Evolutionary conservation across 2,113 vertebrate species (phyloP).

Genomic region (Sceloporus tristichus): DNA sequence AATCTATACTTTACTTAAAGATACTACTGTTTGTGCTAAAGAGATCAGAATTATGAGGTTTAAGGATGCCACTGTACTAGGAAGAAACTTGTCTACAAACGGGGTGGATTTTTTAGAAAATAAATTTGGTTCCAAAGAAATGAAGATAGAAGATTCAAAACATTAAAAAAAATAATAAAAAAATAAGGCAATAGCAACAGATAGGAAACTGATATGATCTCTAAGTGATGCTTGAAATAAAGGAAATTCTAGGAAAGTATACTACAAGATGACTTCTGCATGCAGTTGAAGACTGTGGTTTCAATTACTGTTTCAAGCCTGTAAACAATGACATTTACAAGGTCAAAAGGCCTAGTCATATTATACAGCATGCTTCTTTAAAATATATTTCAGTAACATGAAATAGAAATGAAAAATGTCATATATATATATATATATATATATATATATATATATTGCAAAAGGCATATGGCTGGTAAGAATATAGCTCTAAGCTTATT

Average conservation of each 20-base stretch:
- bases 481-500: not conserved
- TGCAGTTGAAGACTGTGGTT: not conserved
- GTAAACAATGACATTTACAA: constrained; percentile 26
- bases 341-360: constrained; percentile 5
- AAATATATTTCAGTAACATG: constrained; percentile 23
- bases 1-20: not conserved
- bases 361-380: not conserved
- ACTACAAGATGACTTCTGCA: not conserved
- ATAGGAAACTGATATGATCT: not conserved
- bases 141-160: not conserved
- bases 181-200: not conserved
- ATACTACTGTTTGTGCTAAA: not conserved
- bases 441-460: not conserved
- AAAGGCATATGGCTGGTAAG: not conserved
- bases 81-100: not conserved
- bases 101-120: not conserved
- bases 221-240: not conserved
- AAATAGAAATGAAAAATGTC: constrained; percentile 9
- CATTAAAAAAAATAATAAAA: not conserved
- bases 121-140: not conserved
- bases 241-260: not conserved
- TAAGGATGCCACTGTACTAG: not conserved
- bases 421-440: no score
- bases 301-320: constrained; percentile 11
- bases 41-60: not conserved